phyloP scores from a whole-genome alignment of 2,888 invertebrate genomes.

The Cryptus viduatorius region DNA sequence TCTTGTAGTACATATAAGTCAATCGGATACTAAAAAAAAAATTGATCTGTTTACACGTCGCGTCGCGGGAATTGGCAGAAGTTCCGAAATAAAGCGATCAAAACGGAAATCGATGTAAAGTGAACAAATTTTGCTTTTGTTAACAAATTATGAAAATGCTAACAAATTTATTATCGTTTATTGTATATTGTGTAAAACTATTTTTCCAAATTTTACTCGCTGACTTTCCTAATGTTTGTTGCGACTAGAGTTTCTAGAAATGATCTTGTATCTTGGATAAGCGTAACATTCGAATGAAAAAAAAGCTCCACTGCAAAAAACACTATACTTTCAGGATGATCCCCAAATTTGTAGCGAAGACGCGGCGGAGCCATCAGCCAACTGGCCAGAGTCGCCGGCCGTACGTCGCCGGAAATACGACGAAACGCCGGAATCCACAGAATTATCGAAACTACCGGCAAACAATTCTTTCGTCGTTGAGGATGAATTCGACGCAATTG shows the following conservation, averaged over 20 bases:
- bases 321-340: conserved; percentile 76
- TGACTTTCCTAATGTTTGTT: too few relatives aligned
- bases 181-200: too few relatives aligned
- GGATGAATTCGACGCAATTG: conserved; percentile 84
- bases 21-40: too few relatives aligned
- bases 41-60: too few relatives aligned
- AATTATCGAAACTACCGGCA: conserved; percentile 78
- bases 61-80: too few relatives aligned
- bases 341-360: conserved; percentile 77
- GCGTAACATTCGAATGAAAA: conserved; percentile 27
- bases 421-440: conserved; percentile 74
- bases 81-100: too few relatives aligned
- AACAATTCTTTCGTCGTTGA: conserved; percentile 77
- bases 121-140: too few relatives aligned
- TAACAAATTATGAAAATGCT: too few relatives aligned
- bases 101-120: too few relatives aligned
- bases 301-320: neutral
- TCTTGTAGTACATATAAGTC: too few relatives aligned
- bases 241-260: neutral
- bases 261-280: neutral
- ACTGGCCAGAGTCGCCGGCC: conserved; percentile 63
- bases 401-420: conserved; percentile 59
- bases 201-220: too few relatives aligned
- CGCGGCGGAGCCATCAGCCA: conserved; percentile 67
- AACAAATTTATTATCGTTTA: too few relatives aligned